Percentiles rank a stretch among this genome's conserved stretches.
These are phyloP conservation scores for Ammodytes dubius DNA, from an alignment of 2,113 vertebrate genomes.

Conservation along the genomic window DNA sequence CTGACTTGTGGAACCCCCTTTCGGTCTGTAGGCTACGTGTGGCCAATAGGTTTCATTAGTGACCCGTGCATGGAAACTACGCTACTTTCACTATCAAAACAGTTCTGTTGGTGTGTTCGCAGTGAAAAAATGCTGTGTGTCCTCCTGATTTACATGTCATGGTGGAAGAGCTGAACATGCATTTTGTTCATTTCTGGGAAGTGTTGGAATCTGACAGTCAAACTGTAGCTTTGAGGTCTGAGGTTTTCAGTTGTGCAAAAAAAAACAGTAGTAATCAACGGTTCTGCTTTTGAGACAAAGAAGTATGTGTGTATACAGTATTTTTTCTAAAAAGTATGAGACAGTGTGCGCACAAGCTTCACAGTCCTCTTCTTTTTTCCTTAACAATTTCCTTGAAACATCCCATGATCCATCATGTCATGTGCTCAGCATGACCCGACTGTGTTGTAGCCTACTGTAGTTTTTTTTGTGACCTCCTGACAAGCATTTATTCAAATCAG, in stretches of 20 bases:
- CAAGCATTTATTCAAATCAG: slow-evolving; percentile 48
- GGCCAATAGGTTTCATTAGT: too few species aligned
- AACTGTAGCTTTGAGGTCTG: too few species aligned
- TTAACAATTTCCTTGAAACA: background rate
- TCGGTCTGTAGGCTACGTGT: too few species aligned
- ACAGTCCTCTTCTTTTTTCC: background rate
- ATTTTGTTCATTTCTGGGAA: too few species aligned
- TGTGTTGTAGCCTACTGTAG: background rate
- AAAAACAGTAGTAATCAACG: background rate
- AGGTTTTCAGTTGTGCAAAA: background rate
- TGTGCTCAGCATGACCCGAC: background rate
- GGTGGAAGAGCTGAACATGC: too few species aligned
- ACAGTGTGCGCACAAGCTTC: background rate
- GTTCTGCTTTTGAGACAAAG: background rate
- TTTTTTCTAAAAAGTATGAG: background rate
- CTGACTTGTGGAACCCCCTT: too few species aligned
- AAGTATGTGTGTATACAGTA: background rate
- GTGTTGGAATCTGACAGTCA: too few species aligned
- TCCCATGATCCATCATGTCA: slow-evolving; percentile 17
- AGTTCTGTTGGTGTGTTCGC: background rate
- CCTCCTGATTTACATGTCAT: too few species aligned
- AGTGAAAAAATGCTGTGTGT: background rate
- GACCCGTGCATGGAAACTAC: too few species aligned
- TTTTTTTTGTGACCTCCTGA: slow-evolving; percentile 43
- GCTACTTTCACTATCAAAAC: too few species aligned